Evolutionary conservation across 2,113 vertebrate genomes (phyloP).

Genomic region (Gasterosteus nipponicus): DNA sequence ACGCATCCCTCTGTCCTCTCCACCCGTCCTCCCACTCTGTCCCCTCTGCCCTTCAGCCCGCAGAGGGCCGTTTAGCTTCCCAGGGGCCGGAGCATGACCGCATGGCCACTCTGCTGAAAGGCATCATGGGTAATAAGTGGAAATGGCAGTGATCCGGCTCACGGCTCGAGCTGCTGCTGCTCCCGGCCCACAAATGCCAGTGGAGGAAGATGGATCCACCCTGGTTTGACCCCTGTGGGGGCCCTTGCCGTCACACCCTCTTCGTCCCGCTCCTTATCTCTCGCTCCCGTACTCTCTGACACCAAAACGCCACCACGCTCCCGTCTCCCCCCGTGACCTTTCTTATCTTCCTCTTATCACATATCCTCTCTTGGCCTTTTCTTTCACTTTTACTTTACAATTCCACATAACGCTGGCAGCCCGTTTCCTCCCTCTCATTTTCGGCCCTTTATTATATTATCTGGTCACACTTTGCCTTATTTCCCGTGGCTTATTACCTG

Average conservation of each 20-base stretch:
- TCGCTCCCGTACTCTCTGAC: conserved; percentile 48
- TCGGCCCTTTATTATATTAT: conserved; percentile 45
- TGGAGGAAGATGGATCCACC: conserved; percentile 69
- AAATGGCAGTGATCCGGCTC: conserved; percentile 77
- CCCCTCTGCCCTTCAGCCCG: conserved; percentile 58
- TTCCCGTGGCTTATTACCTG: conserved; percentile 56
- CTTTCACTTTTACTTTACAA: conserved; percentile 40
- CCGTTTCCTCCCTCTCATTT: conserved; percentile 43
- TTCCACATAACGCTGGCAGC: conserved; percentile 29
- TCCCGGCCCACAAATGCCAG: conserved; percentile 67
- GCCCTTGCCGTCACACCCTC: conserved; percentile 49
- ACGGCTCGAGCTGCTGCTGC: conserved; percentile 51
- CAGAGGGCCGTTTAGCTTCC: conserved; percentile 72
- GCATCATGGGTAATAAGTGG: conserved; percentile 81
- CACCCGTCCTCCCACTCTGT: conserved; percentile 31
- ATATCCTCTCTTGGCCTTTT: conserved; percentile 43
- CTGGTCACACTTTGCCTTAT: conserved; percentile 49
- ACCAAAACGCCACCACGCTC: conserved; percentile 39
- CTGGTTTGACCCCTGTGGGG: conserved; percentile 61
- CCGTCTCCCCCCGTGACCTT: conserved; percentile 30
- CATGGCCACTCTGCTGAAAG: conserved; percentile 71
- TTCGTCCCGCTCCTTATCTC: conserved; percentile 50
- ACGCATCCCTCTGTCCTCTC: conserved; percentile 16
- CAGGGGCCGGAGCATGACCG: conserved; percentile 67
- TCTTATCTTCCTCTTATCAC: conserved; percentile 47